A percentile compares a stretch with the other conserved stretches of the same genome.
phyloP scores from a whole-genome alignment of 2,888 invertebrate species.

The Neoascia interrupta region DNA sequence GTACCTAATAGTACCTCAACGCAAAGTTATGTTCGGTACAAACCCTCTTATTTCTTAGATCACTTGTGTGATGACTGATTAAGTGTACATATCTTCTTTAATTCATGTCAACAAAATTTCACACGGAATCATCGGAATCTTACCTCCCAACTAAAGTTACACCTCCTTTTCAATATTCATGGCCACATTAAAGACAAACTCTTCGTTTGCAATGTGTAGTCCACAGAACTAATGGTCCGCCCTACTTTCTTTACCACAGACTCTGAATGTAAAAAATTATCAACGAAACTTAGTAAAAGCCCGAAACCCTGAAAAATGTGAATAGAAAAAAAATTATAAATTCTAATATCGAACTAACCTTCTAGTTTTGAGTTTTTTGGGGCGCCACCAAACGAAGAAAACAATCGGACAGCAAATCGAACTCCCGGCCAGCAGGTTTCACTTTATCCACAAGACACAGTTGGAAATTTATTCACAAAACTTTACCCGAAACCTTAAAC shows the following conservation, averaged over 20 bases:
- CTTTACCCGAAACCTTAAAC: slow-evolving; percentile 34
- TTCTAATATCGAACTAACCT: slow-evolving; percentile 53
- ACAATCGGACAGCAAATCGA: slow-evolving; percentile 6
- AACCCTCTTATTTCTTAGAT: too few relatives aligned
- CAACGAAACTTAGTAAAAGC: too few relatives aligned
- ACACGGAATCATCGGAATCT: too few relatives aligned
- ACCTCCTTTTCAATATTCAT: background rate
- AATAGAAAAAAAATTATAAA: slow-evolving; percentile 37
- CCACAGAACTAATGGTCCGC: slow-evolving; percentile 29
- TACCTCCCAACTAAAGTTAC: too few relatives aligned
- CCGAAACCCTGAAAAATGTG: slow-evolving; percentile 14
- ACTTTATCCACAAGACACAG: slow-evolving; percentile 30
- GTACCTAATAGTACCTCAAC: too few relatives aligned
- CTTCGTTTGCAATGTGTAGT: slow-evolving; percentile 6
- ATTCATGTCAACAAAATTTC: too few relatives aligned
- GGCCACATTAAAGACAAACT: background rate
- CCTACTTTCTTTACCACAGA: slow-evolving; percentile 36
- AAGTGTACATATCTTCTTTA: too few relatives aligned
- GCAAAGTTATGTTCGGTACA: too few relatives aligned
- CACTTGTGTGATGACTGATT: too few relatives aligned
- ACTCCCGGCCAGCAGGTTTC: slow-evolving; percentile 28
- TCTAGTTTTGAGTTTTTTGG: slow-evolving; percentile 26
- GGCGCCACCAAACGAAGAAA: slow-evolving; percentile 50
- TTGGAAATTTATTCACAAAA: slow-evolving; percentile 44
- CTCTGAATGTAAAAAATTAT: slow-evolving; percentile 7